Evolutionary conservation across 2,113 vertebrate species (phyloP).

Genomic region (Deroptyus accipitrinus): DNA sequence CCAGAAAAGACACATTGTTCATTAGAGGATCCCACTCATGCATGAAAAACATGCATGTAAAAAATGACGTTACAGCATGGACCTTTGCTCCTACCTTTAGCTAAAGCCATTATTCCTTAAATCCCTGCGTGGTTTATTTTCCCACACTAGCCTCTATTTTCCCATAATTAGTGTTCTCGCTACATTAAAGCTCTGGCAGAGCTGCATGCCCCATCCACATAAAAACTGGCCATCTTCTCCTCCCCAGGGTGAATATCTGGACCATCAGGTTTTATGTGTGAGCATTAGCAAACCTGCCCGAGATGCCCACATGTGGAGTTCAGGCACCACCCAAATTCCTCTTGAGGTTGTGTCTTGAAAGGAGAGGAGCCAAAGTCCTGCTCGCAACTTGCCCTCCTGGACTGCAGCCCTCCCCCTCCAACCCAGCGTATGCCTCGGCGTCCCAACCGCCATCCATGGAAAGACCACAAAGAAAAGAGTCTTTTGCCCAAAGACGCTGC

Average conservation of each 20-base stretch:
- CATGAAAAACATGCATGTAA: fast-evolving
- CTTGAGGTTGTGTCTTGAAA: not conserved
- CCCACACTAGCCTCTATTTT: slow-evolving; percentile 2
- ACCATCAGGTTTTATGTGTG: fast-evolving
- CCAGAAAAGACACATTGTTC: fast-evolving
- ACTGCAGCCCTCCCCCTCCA: not conserved
- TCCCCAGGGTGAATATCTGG: not conserved
- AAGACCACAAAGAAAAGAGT: not conserved
- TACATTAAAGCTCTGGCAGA: not conserved
- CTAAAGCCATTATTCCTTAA: not conserved
- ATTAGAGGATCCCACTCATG: not conserved
- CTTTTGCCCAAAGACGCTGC: not conserved
- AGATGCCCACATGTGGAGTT: not conserved
- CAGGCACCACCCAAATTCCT: not conserved
- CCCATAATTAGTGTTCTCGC: fast-evolving
- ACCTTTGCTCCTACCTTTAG: not conserved
- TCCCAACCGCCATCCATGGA: fast-evolving
- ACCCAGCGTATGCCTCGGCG: not conserved
- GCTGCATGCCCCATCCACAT: not conserved
- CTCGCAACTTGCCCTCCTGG: not conserved
- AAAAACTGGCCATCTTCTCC: not conserved
- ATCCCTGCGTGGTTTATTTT: not conserved
- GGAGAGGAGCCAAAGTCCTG: not conserved
- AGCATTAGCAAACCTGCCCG: not conserved
- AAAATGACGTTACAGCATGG: fast-evolving